Evolutionary conservation across 2,797 vertebrate genomes (phyloP).

Genomic region (Yasuhikotakia modesta): DNA sequence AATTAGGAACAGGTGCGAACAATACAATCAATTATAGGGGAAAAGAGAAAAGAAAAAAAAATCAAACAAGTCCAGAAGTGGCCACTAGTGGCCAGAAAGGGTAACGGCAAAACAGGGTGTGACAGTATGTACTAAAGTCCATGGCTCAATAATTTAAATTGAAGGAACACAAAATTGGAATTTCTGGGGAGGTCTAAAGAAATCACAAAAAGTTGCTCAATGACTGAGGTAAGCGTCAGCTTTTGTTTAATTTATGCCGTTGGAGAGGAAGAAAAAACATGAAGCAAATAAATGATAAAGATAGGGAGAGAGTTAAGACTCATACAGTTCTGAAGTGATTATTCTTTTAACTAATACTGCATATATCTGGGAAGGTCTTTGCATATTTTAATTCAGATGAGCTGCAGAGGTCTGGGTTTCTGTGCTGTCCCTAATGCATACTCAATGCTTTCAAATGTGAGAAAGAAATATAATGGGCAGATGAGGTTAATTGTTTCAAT

Average conservation of each 20-base stretch:
- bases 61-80: too few relatives aligned
- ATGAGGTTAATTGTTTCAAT: constrained; percentile 20
- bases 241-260: constrained; percentile 64
- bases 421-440: constrained; percentile 2
- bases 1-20: too few relatives aligned
- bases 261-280: constrained; percentile 11
- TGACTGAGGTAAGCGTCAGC: constrained; percentile 85
- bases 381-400: neutral
- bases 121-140: constrained; percentile 71
- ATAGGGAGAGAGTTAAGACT: neutral
- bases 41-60: too few relatives aligned
- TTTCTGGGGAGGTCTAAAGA: constrained; percentile 45
- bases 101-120: too few relatives aligned
- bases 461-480: neutral
- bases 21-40: too few relatives aligned
- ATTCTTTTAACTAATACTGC: neutral
- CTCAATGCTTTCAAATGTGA: neutral
- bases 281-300: neutral
- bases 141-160: constrained; percentile 82
- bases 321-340: constrained; percentile 16
- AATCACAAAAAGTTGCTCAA: constrained; percentile 45
- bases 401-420: neutral
- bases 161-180: constrained; percentile 83
- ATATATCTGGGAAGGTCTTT: constrained; percentile 6
- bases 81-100: too few relatives aligned